Conservation (phyloP, 2,797 vertebrate genomes). For the Mormyrops boulengeri region DNA sequence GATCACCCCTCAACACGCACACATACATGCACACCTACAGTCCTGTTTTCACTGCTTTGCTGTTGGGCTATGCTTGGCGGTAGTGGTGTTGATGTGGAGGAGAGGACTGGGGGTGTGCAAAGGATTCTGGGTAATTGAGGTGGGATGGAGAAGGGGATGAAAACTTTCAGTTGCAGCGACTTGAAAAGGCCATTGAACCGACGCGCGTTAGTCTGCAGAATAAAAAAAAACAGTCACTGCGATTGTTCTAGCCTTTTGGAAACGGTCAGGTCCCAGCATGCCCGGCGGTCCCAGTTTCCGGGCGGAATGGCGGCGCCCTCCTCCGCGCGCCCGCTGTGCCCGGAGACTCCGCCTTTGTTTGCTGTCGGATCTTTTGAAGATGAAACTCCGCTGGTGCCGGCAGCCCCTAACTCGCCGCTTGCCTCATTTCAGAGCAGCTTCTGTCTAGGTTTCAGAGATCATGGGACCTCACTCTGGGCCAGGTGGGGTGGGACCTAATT, state of each 20-base stretch:
- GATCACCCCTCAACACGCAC: background rate
- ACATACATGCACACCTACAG: background rate
- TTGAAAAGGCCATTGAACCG: background rate
- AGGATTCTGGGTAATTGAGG: background rate
- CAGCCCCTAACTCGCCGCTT: background rate
- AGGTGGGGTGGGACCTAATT: background rate
- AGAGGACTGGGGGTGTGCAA: background rate
- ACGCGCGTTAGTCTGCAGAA: background rate
- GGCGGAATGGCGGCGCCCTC: background rate
- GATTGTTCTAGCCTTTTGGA: background rate
- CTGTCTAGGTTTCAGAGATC: background rate
- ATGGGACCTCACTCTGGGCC: background rate
- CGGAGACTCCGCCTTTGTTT: background rate
- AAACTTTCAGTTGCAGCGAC: background rate
- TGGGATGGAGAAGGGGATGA: background rate
- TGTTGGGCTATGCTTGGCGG: background rate
- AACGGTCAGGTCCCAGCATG: background rate
- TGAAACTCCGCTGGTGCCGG: background rate
- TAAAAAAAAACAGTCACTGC: background rate
- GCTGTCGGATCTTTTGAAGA: background rate
- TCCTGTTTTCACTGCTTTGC: background rate
- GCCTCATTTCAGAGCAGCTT: background rate
- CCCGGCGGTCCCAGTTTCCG: background rate
- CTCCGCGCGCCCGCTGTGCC: background rate
- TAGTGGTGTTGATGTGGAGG: background rate